Evolutionary conservation across 2,797 vertebrate species (phyloP), one percentile per base, ranked within the genome.

Genomic region (Myotis planiceps): DNA sequence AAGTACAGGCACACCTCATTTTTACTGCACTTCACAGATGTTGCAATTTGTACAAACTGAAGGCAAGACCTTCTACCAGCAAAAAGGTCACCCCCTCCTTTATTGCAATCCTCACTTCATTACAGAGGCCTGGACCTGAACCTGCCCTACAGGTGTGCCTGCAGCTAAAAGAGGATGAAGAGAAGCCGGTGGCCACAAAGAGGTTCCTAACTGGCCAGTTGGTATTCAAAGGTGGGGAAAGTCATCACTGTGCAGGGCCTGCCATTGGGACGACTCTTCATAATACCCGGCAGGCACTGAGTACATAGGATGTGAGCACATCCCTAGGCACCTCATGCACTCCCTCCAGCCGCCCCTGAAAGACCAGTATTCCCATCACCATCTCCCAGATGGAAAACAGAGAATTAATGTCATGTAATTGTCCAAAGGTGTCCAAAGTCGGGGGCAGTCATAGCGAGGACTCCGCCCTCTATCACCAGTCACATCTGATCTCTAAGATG

Each of bases 291-390:
- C 58, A 42, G 16, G 18, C 13, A 15, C 3, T 32, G 9, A 53
- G 19, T 5, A 14, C 1, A 6, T 5, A 29, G 0, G 8, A 23
- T 2, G 27, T 6, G 29, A 9, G 18, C 37, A 10, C 3, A 6
- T 27, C 5, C 25, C 47, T 32, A 9, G 9, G 9, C 13, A 32
- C 39, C 69, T 9, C 21, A 1, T 0, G 0, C 2, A 3, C 18
- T 29, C 45, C 51, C 12, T 53, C 42, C 16, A 27, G 58, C 5
- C n/a, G 76, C 68, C 60, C 53, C 29, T 5, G 47, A 68, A 45
- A 53, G 27, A 2, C n/a, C 66, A 55, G 68, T 0, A n/a, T 9
- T 6, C 21, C 6, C 58, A 25, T 32, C 76, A 6, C 16, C n/a
- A 29, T 5, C 12, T 76, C 53, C 13, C 45, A 65, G 47, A 65